Evolutionary conservation across 2,888 invertebrate species (phyloP), one percentile per base, ranked within the genome.

Genomic region (Scaeva pyrastri): DNA sequence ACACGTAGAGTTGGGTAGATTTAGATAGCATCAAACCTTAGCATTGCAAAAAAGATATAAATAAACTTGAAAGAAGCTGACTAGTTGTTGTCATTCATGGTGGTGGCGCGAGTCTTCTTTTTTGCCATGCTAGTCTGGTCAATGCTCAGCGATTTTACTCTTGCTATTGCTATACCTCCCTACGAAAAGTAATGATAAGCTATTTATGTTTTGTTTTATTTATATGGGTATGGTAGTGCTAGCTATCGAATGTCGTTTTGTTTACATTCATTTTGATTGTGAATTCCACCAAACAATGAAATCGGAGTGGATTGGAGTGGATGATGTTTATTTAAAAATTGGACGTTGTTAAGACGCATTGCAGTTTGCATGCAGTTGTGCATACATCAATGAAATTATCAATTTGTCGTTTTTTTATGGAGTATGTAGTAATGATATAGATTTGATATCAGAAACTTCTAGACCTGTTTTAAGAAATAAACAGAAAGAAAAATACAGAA

Each of bases 1-100:
- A 64, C 39, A 55, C 68, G 39, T 55, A 62, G 26, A 66, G 48
- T 66, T 31, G 64, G 52, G 16, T 39, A 74, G 52, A 43, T 73
- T 26, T n/a, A 11, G 2, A 71, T 39, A 36, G 26, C 5, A 26
- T 0, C 31, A 21, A 31, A 36, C 26, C 11, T 41, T 50, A 2
- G 31, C 3, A 11, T 19, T 7, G 45, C 64, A 48, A 50, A 39
- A 55, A 55, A n/a, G 2, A 14, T 21, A 64, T 31, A 68, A 52
- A 52, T 12, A 21, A 50, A 39, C 11, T 36, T 36, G 50, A 14
- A 48, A 43, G 14, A 11, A 43, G n/a, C 12, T 43, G 43, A 6
- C 14, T 43, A n/a, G 31, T 31, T 31, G 31, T 31, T 31, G 5
- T 31, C 31, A n/a, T n/a, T n/a, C n/a, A n/a, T n/a, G n/a, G n/a